phyloP scores from a whole-genome alignment of 2,113 vertebrate genomes.

The Hydrolagus affinis region DNA sequence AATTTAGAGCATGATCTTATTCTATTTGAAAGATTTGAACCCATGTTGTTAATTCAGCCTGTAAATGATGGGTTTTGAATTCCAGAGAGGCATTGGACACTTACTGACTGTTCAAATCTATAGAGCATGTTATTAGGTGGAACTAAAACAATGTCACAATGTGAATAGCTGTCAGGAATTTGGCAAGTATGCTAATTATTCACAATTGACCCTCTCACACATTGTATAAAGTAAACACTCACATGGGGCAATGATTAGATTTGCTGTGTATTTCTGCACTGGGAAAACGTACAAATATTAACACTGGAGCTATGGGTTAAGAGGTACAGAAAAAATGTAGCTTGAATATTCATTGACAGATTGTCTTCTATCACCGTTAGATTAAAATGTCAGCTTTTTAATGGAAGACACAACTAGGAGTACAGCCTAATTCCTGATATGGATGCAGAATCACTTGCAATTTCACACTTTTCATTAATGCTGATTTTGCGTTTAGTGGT shows the following conservation, averaged over 20 bases:
- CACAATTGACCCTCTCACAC: not conserved
- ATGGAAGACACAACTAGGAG: conserved; percentile 1
- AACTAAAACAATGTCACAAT: not conserved
- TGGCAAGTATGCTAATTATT: not conserved
- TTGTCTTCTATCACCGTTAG: conserved; percentile 22
- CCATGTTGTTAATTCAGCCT: not conserved
- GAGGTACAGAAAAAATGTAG: not conserved
- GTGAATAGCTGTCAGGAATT: not conserved
- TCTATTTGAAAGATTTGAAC: not conserved
- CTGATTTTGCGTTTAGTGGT: conserved; percentile 26
- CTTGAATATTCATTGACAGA: not conserved
- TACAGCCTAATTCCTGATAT: conserved; percentile 1
- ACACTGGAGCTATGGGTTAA: not conserved
- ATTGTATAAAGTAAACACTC: not conserved
- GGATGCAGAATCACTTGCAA: conserved; percentile 28
- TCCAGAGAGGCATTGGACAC: not conserved
- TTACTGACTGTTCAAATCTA: not conserved
- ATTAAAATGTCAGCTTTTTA: conserved; percentile 1
- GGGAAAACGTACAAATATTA: not conserved
- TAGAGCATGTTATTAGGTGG: not conserved
- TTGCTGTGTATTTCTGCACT: not conserved
- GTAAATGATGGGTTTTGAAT: not conserved
- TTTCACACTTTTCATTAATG: conserved; percentile 29
- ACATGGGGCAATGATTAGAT: conserved; percentile 13
- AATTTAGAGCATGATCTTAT: too few relatives aligned